Conservation (phyloP, 2,113 vertebrate genomes). For the Lycaon pictus region DNA sequence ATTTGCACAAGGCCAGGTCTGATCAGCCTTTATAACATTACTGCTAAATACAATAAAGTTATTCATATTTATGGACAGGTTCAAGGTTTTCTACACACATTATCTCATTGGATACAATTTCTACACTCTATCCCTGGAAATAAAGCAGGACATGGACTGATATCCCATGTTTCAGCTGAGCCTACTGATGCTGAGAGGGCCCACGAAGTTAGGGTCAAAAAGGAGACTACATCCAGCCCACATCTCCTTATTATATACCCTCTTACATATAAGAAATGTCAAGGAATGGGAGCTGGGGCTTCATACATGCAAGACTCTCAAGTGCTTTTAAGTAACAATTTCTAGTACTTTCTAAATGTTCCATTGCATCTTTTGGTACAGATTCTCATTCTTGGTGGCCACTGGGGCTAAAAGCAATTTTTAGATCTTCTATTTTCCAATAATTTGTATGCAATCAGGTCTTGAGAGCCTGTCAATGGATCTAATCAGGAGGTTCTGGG, state of each 20-base stretch:
- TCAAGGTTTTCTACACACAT: background rate
- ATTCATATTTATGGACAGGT: too few relatives aligned
- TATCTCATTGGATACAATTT: background rate
- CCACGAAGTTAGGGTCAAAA: too few relatives aligned
- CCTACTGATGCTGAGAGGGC: background rate
- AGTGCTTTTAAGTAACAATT: background rate
- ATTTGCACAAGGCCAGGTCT: background rate
- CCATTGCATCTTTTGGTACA: background rate
- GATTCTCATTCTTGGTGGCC: background rate
- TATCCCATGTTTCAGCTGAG: background rate
- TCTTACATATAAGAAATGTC: background rate
- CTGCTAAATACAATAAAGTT: fast-evolving
- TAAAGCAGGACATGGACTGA: too few relatives aligned
- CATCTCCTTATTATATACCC: background rate
- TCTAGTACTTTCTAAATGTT: background rate
- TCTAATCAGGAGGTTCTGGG: background rate
- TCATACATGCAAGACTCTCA: background rate
- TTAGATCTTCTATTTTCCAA: background rate
- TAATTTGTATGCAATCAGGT: background rate
- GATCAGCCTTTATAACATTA: background rate
- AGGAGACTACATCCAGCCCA: background rate
- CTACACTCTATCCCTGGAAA: too few relatives aligned
- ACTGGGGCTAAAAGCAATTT: background rate
- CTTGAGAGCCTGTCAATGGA: background rate
- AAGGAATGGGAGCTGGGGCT: background rate